These are phyloP conservation scores for Pteropus alecto DNA, from an alignment of 2,113 vertebrate species.

Conservation along the genomic window DNA sequence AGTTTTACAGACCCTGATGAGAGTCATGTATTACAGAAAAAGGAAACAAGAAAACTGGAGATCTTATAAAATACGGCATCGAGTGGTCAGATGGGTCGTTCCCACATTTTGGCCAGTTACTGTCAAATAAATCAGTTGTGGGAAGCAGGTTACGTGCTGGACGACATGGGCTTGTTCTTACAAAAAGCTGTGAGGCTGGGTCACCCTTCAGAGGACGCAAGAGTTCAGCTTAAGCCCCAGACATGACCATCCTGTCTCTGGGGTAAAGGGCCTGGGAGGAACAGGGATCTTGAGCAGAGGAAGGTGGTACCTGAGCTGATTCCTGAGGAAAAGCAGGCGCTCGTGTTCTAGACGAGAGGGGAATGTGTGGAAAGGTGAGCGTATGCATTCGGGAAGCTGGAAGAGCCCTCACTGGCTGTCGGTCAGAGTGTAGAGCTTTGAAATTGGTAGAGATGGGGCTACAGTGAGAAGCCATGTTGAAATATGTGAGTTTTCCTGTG, in stretches of 20 bases:
- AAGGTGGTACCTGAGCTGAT: not conserved
- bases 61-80: not conserved
- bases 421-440: not conserved
- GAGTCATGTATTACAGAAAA: not conserved
- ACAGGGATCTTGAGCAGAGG: not conserved
- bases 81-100: not conserved
- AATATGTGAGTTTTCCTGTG: not conserved
- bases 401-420: not conserved
- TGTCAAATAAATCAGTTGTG: not conserved
- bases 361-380: not conserved
- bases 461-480: not conserved
- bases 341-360: not conserved
- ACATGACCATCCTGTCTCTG: not conserved
- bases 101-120: not conserved
- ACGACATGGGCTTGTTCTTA: not conserved
- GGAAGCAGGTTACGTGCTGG: not conserved
- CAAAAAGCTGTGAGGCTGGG: not conserved
- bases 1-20: not conserved
- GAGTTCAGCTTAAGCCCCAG: not conserved
- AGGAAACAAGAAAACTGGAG: not conserved
- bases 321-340: not conserved
- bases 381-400: not conserved
- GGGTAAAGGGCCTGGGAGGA: not conserved
- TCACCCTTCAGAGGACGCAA: not conserved
- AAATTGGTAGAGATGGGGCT: not conserved